phyloP scores from a whole-genome alignment of 1,140 invertebrate genomes.

The Lutraria rhynchaena region DNA sequence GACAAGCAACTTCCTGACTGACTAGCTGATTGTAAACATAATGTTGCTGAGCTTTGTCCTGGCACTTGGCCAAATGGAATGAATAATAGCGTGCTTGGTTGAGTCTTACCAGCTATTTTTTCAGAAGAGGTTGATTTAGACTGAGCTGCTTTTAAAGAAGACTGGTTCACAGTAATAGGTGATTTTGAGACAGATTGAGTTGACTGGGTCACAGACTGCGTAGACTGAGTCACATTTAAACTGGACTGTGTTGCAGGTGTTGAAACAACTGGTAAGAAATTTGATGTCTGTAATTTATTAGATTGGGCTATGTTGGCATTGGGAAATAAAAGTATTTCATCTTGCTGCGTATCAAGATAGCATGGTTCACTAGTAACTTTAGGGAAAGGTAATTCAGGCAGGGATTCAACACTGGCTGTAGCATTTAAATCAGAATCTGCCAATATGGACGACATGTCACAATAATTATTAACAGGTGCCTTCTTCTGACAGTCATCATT shows the following conservation, averaged over 20 bases:
- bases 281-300: neutral
- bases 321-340: slow-evolving; percentile 21
- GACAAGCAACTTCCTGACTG: slow-evolving; percentile 2
- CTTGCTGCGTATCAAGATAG: slow-evolving; percentile 1
- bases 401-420: neutral
- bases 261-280: neutral
- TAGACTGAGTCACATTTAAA: neutral
- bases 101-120: neutral
- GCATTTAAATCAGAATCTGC: slow-evolving; percentile 3
- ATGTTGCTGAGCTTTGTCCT: neutral
- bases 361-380: slow-evolving; percentile 9
- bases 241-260: neutral
- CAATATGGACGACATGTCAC: slow-evolving; percentile 27
- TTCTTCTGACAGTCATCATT: slow-evolving; percentile 8
- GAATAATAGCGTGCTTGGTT: slow-evolving; percentile 22
- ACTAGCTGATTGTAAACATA: slow-evolving; percentile 7
- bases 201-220: too few relatives aligned
- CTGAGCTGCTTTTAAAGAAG: neutral
- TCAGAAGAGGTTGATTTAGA: neutral
- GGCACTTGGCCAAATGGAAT: slow-evolving; percentile 27
- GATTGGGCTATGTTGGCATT: neutral
- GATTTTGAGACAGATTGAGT: neutral
- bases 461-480: slow-evolving; percentile 2
- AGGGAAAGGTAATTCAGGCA: slow-evolving; percentile 12
- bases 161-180: neutral